Conservation (phyloP, 2,113 vertebrate genomes). For the Saguinus midas region DNA sequence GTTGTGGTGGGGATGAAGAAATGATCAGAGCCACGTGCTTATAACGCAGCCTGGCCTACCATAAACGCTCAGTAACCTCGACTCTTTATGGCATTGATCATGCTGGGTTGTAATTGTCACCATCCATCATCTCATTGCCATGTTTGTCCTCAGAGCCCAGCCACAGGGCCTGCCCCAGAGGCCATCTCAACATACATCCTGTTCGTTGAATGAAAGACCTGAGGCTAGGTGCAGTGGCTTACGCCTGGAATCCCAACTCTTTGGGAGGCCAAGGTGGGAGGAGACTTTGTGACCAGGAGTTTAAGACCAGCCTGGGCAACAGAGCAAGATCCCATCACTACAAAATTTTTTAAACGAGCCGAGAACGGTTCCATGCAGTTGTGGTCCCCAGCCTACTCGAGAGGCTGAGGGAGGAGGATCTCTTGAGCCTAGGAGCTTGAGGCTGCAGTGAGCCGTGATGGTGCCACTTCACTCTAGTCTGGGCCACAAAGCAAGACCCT, state of each 20-base stretch:
- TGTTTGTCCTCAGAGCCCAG: not conserved
- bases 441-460: too few relatives aligned
- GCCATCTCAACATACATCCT: not conserved
- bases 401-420: too few relatives aligned
- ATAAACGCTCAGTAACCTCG: rapidly evolving
- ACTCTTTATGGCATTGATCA: not conserved
- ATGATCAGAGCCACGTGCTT: not conserved
- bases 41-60: rapidly evolving
- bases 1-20: not conserved
- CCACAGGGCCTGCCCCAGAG: not conserved
- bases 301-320: not conserved
- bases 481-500: too few relatives aligned
- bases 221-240: not conserved
- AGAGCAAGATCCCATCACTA: not conserved
- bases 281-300: not conserved
- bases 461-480: too few relatives aligned
- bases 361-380: too few relatives aligned
- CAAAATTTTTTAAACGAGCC: too few relatives aligned
- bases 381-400: too few relatives aligned
- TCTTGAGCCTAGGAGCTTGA: too few relatives aligned
- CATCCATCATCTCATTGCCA: not conserved
- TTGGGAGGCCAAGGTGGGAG: not conserved
- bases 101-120: rapidly evolving
- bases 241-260: not conserved
- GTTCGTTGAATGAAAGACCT: rapidly evolving